Base-by-base conservation (phyloP, 2,888 invertebrate genomes). In the Notodonta ziczac region DNA sequence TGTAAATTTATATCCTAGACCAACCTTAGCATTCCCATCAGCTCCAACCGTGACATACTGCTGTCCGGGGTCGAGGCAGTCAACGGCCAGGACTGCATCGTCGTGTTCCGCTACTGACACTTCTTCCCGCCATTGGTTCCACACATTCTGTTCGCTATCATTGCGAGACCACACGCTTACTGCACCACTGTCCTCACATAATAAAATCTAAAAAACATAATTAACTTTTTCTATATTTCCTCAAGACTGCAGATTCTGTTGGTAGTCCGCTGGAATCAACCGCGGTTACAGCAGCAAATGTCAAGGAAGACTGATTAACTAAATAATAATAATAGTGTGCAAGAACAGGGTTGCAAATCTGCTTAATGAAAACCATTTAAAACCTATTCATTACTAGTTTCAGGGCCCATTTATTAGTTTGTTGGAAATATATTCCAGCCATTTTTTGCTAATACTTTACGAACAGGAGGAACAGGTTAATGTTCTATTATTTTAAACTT, bases 11-110 rank as follows among this genome's bases (percentile, higher is more conserved):
- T 5, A 9, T 35, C 3, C 10, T 12, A 39, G 13, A 51, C 44
- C 50, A 59, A 91, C 94, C 88, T 94, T 94, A n/a, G 88, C 85
- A 82, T 90, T 87, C 16, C 91, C 89, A 82, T 94, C 94, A 69
- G 86, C 91, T 53, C 92, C 91, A n/a, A 83, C 88, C 32, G 93
- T 91, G 4, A 93, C 84, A 87, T 91, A 93, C 56, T 85, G 82
- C 42, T 82, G 83, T 35, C 81, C 85, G 32, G 84, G 74, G 5
- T 82, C 74, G 0, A 94, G 82, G 60, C 90, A 88, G 61, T 90
- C 93, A 4, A 94, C 81, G 16, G 84, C 83, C 50, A 90, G 58
- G 0, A 81, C 84, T 57, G 84, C 83, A 67, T 87, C 86, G 76
- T 94, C 93, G 84, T 94, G 94, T 72, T 94, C 93, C 6, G 86